phyloP scores from a whole-genome alignment of 2,888 invertebrate species.

The Resseliella maxima region DNA sequence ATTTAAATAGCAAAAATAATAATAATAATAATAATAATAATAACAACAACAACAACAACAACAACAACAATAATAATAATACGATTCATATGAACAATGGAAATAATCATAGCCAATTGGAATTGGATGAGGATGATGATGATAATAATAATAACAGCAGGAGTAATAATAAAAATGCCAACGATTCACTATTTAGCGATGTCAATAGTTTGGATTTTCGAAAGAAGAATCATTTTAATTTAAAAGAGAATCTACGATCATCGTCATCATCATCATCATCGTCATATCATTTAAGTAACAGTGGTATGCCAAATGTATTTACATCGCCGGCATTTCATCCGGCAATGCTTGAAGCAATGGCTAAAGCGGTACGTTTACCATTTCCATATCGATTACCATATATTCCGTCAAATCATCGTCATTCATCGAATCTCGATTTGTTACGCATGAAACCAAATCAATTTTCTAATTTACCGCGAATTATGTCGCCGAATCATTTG shows the following conservation, averaged over 20 bases:
- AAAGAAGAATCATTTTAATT: constrained; percentile 53
- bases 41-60: constrained; percentile 60
- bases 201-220: neutral
- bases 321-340: constrained; percentile 73
- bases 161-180: constrained; percentile 59
- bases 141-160: constrained; percentile 58
- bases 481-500: constrained; percentile 56
- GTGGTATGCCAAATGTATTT: constrained; percentile 68
- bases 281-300: constrained; percentile 60
- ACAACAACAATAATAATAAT: constrained; percentile 58
- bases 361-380: constrained; percentile 72
- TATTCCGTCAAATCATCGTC: constrained; percentile 69
- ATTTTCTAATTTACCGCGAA: constrained; percentile 59
- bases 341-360: constrained; percentile 78
- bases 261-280: constrained; percentile 63
- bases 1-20: constrained; percentile 62
- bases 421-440: constrained; percentile 74
- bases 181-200: neutral
- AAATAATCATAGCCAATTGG: constrained; percentile 60
- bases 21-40: too few species aligned
- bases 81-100: constrained; percentile 59
- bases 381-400: constrained; percentile 71
- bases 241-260: constrained; percentile 64
- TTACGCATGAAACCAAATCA: constrained; percentile 69
- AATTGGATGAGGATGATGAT: constrained; percentile 57